Base-by-base conservation (phyloP, 2,113 vertebrate species). In the Pluvianellus socialis region DNA sequence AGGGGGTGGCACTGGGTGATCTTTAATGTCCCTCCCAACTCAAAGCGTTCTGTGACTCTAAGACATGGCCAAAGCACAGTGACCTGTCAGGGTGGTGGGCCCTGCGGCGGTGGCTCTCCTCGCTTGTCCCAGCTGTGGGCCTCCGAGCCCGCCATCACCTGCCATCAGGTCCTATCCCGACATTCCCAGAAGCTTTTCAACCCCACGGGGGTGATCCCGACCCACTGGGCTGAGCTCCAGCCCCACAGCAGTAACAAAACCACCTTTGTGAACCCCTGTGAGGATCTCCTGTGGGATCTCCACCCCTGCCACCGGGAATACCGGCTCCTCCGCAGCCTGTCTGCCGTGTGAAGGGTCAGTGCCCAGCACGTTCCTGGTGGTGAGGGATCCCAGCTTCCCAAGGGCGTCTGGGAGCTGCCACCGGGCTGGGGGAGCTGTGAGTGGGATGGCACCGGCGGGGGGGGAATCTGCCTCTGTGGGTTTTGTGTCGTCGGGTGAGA, bases 301-400 rank as follows among this genome's bases (percentile, higher is more conserved):
- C 77, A 22, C 89, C 81, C 94, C 91, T 74, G 80, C 88, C 87
- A 24, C 70, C 70, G 33, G 61, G 44, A 95, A 89, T 62, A 87
- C 80, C 33, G 38, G 53, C 33, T 49, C 20, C 66, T 50, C 86
- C 62, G 35, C 68, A 75, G 26, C 75, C 90, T 52, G 26, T 2
- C 23, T 6, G 84, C 10, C 20, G 33, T 22, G 45, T 23, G 49
- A 50, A 50, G 62, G 70, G 35, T 89, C 49, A 23, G 68, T 12
- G 53, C 63, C 61, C 9, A 91, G 73, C 70, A 71, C 12, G 27
- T 68, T 82, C 32, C 44, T 12, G 61, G 17, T 59, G 79, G 56
- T 30, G 26, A 87, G 35, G 50, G 67, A 40, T 65, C 21, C 18
- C 86, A 65, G 70, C 63, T 71, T 94, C 32, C 5, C 12, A 8